Base-by-base conservation (phyloP, 2,113 vertebrate genomes). In the Seriola aureovittata region DNA sequence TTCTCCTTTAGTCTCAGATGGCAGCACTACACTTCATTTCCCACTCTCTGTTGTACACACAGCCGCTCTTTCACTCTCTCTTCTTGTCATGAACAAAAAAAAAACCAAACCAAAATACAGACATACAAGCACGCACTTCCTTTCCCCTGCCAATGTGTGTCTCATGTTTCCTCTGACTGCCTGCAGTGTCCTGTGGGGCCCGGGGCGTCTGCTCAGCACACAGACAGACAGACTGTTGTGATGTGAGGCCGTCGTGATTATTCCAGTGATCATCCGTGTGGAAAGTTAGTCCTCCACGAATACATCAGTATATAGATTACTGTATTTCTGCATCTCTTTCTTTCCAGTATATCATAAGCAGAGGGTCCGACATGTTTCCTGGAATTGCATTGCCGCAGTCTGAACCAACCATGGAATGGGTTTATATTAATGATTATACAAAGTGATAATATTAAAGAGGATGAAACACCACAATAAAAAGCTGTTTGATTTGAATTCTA, bases 131-230 rank as follows among this genome's bases (percentile, higher is more conserved):
- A 14, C 63, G 16, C 69, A 52, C 66, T 85, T 78, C 65, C 70
- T 80, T 10, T 64, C 50, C 42, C 34, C 29, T 50, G 63, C 34
- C 75, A 40, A 57, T 10, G 44, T 59, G 72, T 52, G 71, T 66
- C 58, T 80, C 60, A 8, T 67, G 77, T 85, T 88, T 83, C 76
- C 69, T 87, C 70, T 73, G 70, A 55, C 73, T 71, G 83, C 60
- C 79, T 50, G 54, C 17, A 8, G n/a, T 13, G 57, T 78, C 71
- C 64, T 74, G 42, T 12, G 79, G 68, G 79, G 86, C 3, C 1
- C 25, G 3, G 16, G 59, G 36, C 8, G 40, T 8, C 57, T 85
- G 67, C 64, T 72, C 73, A 80, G 4, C 29, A 19, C 4, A 58
- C 68, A 82, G 81, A 58, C 68, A 82, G 81, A 34, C 16, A 17